These are phyloP conservation scores for Anguilla megastoma DNA, from an alignment of 2,797 vertebrate genomes.

Conservation along the genomic window DNA sequence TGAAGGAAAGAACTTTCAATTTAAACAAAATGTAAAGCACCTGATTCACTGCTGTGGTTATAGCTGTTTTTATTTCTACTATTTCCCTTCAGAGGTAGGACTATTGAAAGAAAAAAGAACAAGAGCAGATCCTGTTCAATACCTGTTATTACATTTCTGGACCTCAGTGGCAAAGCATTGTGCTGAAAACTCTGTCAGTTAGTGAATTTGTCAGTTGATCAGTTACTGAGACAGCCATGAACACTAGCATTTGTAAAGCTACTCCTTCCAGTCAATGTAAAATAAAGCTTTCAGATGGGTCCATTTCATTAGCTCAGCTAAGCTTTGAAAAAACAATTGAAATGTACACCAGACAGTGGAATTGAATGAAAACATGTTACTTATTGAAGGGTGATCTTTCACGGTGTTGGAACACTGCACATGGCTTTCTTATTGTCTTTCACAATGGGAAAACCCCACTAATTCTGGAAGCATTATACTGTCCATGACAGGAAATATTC, in stretches of 20 bases:
- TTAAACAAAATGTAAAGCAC: background rate
- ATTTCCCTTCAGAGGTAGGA: background rate
- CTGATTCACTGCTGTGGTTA: background rate
- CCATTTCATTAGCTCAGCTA: background rate
- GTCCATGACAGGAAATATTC: background rate
- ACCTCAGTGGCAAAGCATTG: background rate
- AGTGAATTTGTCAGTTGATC: background rate
- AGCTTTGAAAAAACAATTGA: background rate
- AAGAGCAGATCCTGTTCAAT: background rate
- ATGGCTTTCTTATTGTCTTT: background rate
- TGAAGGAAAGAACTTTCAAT: background rate
- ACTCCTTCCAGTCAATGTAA: background rate
- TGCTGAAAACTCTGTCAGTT: background rate
- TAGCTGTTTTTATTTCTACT: background rate
- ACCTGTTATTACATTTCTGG: background rate
- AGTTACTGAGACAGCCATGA: background rate
- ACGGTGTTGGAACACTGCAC: background rate
- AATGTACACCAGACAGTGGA: background rate
- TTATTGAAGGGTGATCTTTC: slow-evolving; percentile 1
- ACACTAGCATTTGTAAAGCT: background rate
- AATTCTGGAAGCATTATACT: background rate
- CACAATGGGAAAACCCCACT: background rate
- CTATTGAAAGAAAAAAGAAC: background rate
- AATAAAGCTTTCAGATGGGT: background rate
- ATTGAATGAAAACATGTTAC: background rate